A percentile compares a stretch with the other conserved stretches of the same genome.
Conservation (phyloP, 1,140 invertebrate species). For the Zaprionus nigranus region DNA sequence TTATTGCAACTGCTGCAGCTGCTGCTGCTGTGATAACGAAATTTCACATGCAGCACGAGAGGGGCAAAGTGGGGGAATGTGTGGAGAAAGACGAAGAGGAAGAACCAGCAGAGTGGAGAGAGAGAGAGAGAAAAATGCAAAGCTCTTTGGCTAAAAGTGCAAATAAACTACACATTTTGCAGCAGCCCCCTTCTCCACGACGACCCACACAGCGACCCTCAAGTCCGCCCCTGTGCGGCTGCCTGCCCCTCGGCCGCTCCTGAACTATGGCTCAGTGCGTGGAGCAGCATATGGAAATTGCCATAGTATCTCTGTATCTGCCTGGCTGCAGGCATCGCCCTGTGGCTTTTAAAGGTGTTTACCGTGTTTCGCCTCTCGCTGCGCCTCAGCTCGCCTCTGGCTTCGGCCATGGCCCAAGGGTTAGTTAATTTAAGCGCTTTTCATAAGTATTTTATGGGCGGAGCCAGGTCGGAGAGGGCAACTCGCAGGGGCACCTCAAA, state of each 20-base stretch:
- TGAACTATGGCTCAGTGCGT: conserved; percentile 33
- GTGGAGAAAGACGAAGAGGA: neutral
- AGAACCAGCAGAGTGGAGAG: neutral
- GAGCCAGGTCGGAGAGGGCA: conserved; percentile 1
- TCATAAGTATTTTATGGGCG: conserved; percentile 73
- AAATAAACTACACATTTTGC: conserved; percentile 79
- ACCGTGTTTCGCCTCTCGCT: conserved; percentile 59
- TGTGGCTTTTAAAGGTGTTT: conserved; percentile 75
- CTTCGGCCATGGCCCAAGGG: conserved; percentile 38
- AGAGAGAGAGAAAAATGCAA: conserved; percentile 61
- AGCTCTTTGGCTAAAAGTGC: conserved; percentile 80
- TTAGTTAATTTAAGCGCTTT: conserved; percentile 81
- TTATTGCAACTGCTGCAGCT: conserved; percentile 76
- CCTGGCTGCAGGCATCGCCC: conserved; percentile 61
- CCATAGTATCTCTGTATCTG: conserved; percentile 55
- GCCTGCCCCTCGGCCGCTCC: conserved; percentile 1
- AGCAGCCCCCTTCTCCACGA: conserved; percentile 15
- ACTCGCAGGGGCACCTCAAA: neutral
- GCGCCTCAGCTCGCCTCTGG: neutral
- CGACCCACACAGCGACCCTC: neutral
- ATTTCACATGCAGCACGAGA: conserved; percentile 65
- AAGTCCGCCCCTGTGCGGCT: neutral
- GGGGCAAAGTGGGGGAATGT: neutral
- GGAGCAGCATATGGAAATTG: conserved; percentile 62
- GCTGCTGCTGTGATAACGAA: conserved; percentile 70